A percentile compares a stretch with the other conserved stretches of the same genome.
Conservation (phyloP, 2,888 invertebrate species). For the Leptopilina myrica region DNA sequence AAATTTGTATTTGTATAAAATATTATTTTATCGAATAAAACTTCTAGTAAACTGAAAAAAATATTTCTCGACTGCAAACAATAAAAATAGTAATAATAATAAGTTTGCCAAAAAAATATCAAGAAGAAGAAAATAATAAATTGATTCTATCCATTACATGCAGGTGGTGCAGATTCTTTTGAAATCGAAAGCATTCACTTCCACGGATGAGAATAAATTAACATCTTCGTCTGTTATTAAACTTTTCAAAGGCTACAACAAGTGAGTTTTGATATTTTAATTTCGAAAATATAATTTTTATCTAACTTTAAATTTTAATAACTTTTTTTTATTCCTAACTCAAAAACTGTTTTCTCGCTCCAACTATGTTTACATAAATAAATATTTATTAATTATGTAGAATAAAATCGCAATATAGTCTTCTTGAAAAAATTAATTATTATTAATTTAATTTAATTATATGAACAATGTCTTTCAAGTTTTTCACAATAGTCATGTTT, state of each 20-base stretch:
- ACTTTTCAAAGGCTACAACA: conserved; percentile 88
- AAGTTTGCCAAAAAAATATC: not conserved
- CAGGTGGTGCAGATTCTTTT: conserved; percentile 95
- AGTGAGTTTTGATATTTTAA: conserved; percentile 78
- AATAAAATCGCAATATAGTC: no score
- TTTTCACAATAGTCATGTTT: no score
- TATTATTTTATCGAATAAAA: no score
- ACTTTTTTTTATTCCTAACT: not conserved
- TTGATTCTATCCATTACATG: conserved; percentile 48
- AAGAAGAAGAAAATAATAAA: conserved; percentile 53
- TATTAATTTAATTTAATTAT: no score
- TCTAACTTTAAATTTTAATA: not conserved
- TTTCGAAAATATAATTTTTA: conserved; percentile 1
- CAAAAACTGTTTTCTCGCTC: not conserved
- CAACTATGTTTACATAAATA: no score
- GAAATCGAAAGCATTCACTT: conserved; percentile 93
- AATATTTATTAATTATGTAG: no score
- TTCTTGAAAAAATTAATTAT: no score
- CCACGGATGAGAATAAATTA: conserved; percentile 86
- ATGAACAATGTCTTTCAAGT: no score
- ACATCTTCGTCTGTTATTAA: conserved; percentile 85
- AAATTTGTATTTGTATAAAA: no score
- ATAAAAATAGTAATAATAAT: not conserved
- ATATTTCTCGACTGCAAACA: not conserved
- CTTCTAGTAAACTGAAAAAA: no score